Percentiles rank a stretch among this genome's conserved stretches.
Conservation (phyloP, 2,888 invertebrate species). For the Tachina lurida region DNA sequence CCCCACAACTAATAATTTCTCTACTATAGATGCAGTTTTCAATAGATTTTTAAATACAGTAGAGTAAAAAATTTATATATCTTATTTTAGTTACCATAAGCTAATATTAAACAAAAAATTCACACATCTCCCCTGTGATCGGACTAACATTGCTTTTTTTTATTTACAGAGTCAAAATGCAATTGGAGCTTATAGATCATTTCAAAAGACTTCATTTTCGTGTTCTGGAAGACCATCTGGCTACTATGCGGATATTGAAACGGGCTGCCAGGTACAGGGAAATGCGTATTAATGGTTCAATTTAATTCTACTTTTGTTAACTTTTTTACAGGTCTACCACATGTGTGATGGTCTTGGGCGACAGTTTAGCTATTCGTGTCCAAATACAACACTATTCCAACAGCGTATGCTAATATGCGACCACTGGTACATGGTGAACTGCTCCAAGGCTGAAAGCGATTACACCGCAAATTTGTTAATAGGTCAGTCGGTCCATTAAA, state of each 20-base stretch:
- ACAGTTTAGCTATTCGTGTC: slow-evolving; percentile 90
- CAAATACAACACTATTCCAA: slow-evolving; percentile 91
- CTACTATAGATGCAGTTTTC: too few relatives aligned
- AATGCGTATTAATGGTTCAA: slow-evolving; percentile 22
- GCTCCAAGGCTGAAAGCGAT: slow-evolving; percentile 87
- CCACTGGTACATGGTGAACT: slow-evolving; percentile 92
- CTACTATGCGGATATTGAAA: slow-evolving; percentile 89
- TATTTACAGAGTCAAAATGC: slow-evolving; percentile 76
- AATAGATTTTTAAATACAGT: too few relatives aligned
- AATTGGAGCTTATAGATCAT: slow-evolving; percentile 77
- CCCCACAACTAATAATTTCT: too few relatives aligned
- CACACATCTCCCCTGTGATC: too few relatives aligned
- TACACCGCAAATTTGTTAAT: slow-evolving; percentile 89
- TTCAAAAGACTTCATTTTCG: slow-evolving; percentile 85
- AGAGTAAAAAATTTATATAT: too few relatives aligned
- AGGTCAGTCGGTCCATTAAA: slow-evolving; percentile 83
- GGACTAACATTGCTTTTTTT: too few relatives aligned
- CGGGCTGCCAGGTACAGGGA: slow-evolving; percentile 87
- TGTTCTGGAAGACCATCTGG: slow-evolving; percentile 87
- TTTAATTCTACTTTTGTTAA: neutral
- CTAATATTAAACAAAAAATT: too few relatives aligned
- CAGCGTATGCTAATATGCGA: slow-evolving; percentile 92
- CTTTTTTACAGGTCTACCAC: slow-evolving; percentile 87
- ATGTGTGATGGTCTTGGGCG: slow-evolving; percentile 91
- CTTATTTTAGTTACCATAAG: too few relatives aligned